Percentiles rank a stretch among this genome's conserved stretches.
phyloP scores from a whole-genome alignment of 2,888 invertebrate species.

The Apamea monoglypha region DNA sequence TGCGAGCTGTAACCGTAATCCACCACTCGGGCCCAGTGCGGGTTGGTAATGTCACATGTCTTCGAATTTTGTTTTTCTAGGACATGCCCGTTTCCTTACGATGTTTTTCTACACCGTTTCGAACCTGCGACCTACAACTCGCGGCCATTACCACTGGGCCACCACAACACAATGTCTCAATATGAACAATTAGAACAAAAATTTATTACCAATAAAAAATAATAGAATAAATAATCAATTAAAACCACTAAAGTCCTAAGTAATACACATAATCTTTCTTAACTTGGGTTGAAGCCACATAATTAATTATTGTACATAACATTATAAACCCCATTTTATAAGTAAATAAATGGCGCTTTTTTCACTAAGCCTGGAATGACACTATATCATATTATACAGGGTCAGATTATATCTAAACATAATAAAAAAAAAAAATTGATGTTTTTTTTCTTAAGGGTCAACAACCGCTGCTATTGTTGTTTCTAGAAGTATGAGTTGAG shows the following conservation, averaged over 20 bases:
- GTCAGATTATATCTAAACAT: too few relatives aligned
- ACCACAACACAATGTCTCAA: background rate
- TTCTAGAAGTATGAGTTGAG: too few relatives aligned
- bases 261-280: background rate
- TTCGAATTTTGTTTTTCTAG: too few relatives aligned
- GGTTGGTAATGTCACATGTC: too few relatives aligned
- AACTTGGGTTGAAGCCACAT: background rate
- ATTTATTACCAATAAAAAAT: too few relatives aligned
- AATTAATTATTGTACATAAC: background rate
- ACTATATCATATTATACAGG: background rate
- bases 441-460: too few relatives aligned
- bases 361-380: background rate
- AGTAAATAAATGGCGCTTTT: constrained; percentile 5
- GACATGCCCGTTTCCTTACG: too few relatives aligned
- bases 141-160: background rate
- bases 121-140: background rate
- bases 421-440: too few relatives aligned
- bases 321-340: background rate
- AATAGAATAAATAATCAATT: background rate
- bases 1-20: too few relatives aligned
- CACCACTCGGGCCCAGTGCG: too few relatives aligned
- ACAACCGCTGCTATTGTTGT: too few relatives aligned
- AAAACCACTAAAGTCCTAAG: background rate
- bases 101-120: background rate
- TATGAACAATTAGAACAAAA: background rate